Evolutionary conservation across 2,113 vertebrate species (phyloP), one percentile per base, ranked within the genome.

Genomic region (Eulacestoma nigropectus): DNA sequence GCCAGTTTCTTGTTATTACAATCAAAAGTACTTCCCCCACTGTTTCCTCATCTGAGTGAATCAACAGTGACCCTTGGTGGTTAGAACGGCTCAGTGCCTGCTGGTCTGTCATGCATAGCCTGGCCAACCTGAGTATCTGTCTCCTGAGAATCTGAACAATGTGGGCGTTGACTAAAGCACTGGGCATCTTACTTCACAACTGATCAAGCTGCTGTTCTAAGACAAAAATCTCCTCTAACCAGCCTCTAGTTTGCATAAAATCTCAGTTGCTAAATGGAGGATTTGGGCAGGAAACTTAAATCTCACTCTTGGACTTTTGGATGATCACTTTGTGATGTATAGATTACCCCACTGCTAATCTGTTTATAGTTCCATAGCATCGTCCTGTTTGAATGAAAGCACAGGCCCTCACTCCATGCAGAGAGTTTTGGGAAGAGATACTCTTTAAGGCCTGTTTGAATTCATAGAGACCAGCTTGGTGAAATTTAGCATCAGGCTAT

Each of bases 61-160:
- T 94, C 96, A 97, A 90, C 96, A 97, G 90, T 97, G 97, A 97
- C 96, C 93, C 93, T 91, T 91, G 89, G 94, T 96, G 96, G 96
- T 79, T 91, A 81, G 87, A 94, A 74, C n/a, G 27, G 57, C 52
- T 89, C 74, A 85, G 80, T 96, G 74, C 80, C 67, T 93, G 70
- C 39, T 84, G 75, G 39, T 60, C 81, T 92, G 65, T 72, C 37
- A 29, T 26, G 37, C 25, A 4, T 13, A 90, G 42, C n/a, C 56
- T 63, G 94, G 19, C 20, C 60, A 59, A 13, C 50, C 46, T 10
- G 1, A 69, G 1, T n/a, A 2, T 65, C 13, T 92, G 55, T 53
- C 76, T 91, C 23, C 15, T 47, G 64, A 35, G 37, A 39, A 57
- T 42, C 8, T 57, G 42, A 47, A 6, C 73, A 20, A 72, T 9